Evolutionary conservation across 2,113 vertebrate species (phyloP), one percentile per base, ranked within the genome.

Genomic region (Oreocharis arfaki): DNA sequence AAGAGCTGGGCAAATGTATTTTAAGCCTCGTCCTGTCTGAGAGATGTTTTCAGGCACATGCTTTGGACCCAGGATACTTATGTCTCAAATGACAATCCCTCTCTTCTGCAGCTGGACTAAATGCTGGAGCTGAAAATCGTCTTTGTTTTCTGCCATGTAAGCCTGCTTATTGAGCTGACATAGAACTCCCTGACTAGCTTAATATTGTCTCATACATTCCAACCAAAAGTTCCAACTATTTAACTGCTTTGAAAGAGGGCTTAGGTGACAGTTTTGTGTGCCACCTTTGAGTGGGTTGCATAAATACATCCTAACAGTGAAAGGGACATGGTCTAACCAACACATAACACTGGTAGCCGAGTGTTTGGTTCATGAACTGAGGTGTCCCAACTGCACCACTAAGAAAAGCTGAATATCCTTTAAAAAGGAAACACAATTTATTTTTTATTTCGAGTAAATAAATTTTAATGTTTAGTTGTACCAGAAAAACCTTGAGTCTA

Each of bases 11-110:
- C 8, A 88, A 68, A 52, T 16, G 16, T 7, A 49, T 61, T 63
- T 77, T 56, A 73, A 71, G 5, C 9, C 18, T 63, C 7, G 50
- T 42, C 4, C 14, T 46, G 12, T 35, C 33, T 44, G 33, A 80
- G 49, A 69, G 5, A 9, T 16, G 15, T 10, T 84, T 83, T 82
- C 65, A 78, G 26, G 19, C 6, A 28, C 30, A 3, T 0, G 1
- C 7, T 80, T 92, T 82, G n/a, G 75, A 60, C 7, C 10, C 6
- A 2, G 32, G 20, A 47, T 26, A 42, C 4, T 52, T 69, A 42
- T 2, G 7, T 44, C 46, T 49, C 42, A 71, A 46, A 59, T 53
- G 1, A n/a, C 33, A 35, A 15, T 42, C 13, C 79, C 0, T 0
- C 10, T 78, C 11, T 57, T 69, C 28, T 94, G 33, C 16, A 64